Base-by-base conservation (phyloP, 2,113 vertebrate species). In the Nothoprocta pentlandii region DNA sequence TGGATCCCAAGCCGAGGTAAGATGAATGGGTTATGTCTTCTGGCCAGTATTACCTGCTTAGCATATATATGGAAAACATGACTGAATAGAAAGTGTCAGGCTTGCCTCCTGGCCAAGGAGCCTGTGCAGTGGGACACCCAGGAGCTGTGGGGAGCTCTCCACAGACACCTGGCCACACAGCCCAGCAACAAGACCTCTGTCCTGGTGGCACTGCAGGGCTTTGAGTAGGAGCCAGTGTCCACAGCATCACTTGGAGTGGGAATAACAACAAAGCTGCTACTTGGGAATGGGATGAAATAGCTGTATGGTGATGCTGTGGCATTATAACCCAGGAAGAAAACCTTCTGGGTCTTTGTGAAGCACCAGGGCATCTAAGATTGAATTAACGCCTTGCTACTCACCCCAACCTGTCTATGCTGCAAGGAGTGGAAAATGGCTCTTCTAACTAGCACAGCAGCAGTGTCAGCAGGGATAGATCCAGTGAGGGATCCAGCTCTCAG, bases 401-500 rank as follows among this genome's bases (percentile, higher is more conserved):
- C 5, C 67, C 36, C 47, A 70, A 56, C 47, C 53, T 67, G 51
- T 56, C 62, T 36, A 6, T 12, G 7, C 10, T 1, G 3, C 0
- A 0, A 0, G 14, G 11, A 25, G 28, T 46, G 22, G 30, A 42
- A 51, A 81, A 16, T 0, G 2, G 34, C 20, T 70, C 32, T 39
- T 46, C 56, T 12, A 12, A 39, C n/a, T 15, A 32, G 10, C 32
- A 25, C 22, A n/a, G 32, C 53, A 51, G 41, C 6, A 0, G 3
- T 2, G 32, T 16, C 51, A 14, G 36, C 28, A 67, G 25, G 0
- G 4, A n/a, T 9, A 54, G 66, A 49, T 9, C 0, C 3, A 12
- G 3, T 0, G 5, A 15, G 3, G 0, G 0, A 76, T 1, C 61
- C 47, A 4, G 12, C 63, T 74, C 32, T 36, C 0, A 0, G 54